Conservation (phyloP, 2,113 vertebrate genomes). For the Sylvilagus bachmani region DNA sequence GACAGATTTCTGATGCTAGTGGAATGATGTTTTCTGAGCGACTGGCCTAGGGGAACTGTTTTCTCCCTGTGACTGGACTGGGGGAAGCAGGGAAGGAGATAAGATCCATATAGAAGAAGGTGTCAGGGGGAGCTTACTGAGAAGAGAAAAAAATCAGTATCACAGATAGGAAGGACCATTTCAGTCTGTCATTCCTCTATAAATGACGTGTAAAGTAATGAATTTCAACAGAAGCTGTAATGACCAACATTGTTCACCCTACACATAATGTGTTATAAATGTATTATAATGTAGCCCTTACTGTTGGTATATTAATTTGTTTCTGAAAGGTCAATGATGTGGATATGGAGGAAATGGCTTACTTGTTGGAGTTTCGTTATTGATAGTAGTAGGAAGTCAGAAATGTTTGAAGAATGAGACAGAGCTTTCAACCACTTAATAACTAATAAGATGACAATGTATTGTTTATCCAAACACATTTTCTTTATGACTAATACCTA, state of each 20-base stretch:
- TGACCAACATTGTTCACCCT: slow-evolving; percentile 35
- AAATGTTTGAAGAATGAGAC: not conserved
- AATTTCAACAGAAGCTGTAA: slow-evolving; percentile 60
- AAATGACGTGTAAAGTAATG: slow-evolving; percentile 59
- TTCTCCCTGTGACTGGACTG: not conserved
- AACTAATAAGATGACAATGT: not conserved
- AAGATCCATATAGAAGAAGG: not conserved
- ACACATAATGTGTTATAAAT: slow-evolving; percentile 56
- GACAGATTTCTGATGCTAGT: not conserved
- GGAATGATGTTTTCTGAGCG: not conserved
- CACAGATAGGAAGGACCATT: not conserved
- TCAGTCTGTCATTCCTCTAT: not conserved
- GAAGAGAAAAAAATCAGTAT: not conserved
- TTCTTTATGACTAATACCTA: not conserved
- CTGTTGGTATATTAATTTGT: slow-evolving; percentile 51
- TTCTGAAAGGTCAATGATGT: slow-evolving; percentile 41
- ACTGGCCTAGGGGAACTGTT: not conserved
- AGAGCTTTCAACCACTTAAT: not conserved
- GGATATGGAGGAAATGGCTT: slow-evolving; percentile 12
- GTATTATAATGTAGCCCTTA: slow-evolving; percentile 45
- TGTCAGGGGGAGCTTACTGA: not conserved
- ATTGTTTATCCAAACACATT: not conserved
- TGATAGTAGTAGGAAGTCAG: not conserved
- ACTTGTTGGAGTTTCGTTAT: not conserved
- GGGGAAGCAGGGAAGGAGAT: not conserved